Conservation (phyloP, 2,797 vertebrate genomes). For the Xiphophorus birchmanni region DNA sequence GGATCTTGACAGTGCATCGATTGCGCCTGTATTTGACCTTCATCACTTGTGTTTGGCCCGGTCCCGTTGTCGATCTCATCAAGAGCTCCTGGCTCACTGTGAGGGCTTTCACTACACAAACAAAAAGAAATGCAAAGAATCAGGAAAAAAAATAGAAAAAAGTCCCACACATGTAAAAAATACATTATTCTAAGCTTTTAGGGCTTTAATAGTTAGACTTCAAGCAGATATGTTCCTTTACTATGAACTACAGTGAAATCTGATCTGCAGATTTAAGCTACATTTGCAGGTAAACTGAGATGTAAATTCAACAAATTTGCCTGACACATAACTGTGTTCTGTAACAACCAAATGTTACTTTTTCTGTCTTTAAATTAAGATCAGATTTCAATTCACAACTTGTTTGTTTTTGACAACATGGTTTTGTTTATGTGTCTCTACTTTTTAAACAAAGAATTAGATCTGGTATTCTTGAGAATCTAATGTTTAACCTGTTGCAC, state of each 20-base stretch:
- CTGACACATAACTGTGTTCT: neutral
- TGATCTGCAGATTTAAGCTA: slow-evolving; percentile 1
- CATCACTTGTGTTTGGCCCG: slow-evolving; percentile 92
- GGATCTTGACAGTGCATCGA: slow-evolving; percentile 10
- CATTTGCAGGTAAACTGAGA: neutral
- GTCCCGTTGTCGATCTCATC: slow-evolving; percentile 94
- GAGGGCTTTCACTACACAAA: slow-evolving; percentile 87
- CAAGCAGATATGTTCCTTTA: neutral
- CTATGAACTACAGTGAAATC: neutral
- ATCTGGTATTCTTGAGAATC: neutral
- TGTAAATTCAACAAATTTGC: neutral
- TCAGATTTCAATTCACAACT: neutral
- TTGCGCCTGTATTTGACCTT: slow-evolving; percentile 80
- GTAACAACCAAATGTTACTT: neutral
- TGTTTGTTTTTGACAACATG: neutral
- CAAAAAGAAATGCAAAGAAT: neutral
- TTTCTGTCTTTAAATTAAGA: neutral
- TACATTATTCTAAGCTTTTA: neutral
- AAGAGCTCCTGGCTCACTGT: slow-evolving; percentile 92
- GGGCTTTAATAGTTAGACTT: neutral
- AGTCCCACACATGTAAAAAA: neutral
- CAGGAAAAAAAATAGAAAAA: neutral
- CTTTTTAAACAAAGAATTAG: neutral
- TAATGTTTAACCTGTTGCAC: neutral
- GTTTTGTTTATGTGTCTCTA: neutral